Conservation (phyloP, 2,888 invertebrate species). For the Amblyteles armatorius region DNA sequence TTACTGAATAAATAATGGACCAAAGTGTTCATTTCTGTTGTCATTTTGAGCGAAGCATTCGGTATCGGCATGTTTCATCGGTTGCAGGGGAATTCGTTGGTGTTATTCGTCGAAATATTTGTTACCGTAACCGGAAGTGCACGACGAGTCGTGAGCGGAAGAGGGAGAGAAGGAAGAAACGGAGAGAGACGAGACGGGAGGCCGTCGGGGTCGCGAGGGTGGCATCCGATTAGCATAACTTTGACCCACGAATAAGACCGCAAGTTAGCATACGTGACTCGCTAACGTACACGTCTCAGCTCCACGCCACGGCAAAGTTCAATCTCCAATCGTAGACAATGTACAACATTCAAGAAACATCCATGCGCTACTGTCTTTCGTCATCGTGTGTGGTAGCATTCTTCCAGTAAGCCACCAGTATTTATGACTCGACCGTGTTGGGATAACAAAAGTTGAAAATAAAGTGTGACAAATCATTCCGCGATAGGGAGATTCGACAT, state of each 20-base stretch:
- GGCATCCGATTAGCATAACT: slow-evolving; percentile 71
- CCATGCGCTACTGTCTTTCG: not conserved
- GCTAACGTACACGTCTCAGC: slow-evolving; percentile 61
- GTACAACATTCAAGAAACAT: not conserved
- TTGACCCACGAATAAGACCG: slow-evolving; percentile 67
- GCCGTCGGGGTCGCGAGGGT: slow-evolving; percentile 64
- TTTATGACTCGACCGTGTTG: not conserved
- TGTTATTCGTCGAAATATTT: slow-evolving; percentile 37
- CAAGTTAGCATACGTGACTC: slow-evolving; percentile 64
- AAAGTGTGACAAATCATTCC: not conserved
- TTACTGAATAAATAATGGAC: no score
- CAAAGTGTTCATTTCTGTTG: not conserved
- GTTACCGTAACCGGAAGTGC: slow-evolving; percentile 55
- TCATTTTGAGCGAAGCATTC: not conserved
- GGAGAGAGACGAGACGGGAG: slow-evolving; percentile 35
- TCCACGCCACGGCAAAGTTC: not conserved
- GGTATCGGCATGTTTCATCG: not conserved
- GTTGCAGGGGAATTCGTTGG: slow-evolving; percentile 26
- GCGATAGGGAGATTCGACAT: not conserved
- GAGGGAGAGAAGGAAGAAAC: slow-evolving; percentile 24
- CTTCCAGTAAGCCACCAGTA: not conserved
- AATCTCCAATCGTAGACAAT: not conserved
- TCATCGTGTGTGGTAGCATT: slow-evolving; percentile 15
- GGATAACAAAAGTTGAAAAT: not conserved
- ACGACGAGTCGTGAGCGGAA: slow-evolving; percentile 56